These are phyloP conservation scores for Chiloscyllium plagiosum DNA, from an alignment of 2,113 vertebrate species.

Conservation along the genomic window DNA sequence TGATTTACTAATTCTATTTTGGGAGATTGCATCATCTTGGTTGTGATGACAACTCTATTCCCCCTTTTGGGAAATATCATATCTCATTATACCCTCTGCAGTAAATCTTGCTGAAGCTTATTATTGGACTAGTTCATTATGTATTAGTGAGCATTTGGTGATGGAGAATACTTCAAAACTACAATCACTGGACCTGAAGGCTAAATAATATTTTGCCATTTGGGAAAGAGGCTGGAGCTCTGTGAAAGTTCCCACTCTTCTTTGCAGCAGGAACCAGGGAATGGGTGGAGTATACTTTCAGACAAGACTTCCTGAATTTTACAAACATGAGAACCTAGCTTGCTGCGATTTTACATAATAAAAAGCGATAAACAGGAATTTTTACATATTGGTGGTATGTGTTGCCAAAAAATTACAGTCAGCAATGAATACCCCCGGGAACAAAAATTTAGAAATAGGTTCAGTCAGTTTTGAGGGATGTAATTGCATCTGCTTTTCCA, in stretches of 20 bases:
- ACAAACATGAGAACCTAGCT: constrained; percentile 40
- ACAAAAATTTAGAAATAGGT: background rate
- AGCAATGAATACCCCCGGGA: background rate
- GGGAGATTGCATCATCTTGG: constrained; percentile 84
- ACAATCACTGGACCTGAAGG: background rate
- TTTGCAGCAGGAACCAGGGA: constrained; percentile 34
- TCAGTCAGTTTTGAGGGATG: background rate
- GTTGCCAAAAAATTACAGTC: background rate
- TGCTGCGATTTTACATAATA: background rate
- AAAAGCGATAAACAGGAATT: constrained; percentile 6
- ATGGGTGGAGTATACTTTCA: constrained; percentile 44
- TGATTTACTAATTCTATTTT: constrained; percentile 74
- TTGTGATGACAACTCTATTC: constrained; percentile 68
- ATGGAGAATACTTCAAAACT: background rate
- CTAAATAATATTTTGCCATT: constrained; percentile 35
- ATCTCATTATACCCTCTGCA: constrained; percentile 54
- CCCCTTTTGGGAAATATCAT: constrained; percentile 54
- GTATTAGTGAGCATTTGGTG: constrained; percentile 41
- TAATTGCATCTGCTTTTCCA: constrained; percentile 24
- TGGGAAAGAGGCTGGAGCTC: constrained; percentile 38
- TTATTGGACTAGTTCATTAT: constrained; percentile 44
- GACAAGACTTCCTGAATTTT: constrained; percentile 42
- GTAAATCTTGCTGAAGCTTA: constrained; percentile 50
- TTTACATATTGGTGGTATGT: background rate
- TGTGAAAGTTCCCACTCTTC: background rate